Percentiles rank a stretch among this genome's conserved stretches.
Evolutionary conservation across 2,888 invertebrate species (phyloP).

Genomic region (Lasioglossum zephyrum): DNA sequence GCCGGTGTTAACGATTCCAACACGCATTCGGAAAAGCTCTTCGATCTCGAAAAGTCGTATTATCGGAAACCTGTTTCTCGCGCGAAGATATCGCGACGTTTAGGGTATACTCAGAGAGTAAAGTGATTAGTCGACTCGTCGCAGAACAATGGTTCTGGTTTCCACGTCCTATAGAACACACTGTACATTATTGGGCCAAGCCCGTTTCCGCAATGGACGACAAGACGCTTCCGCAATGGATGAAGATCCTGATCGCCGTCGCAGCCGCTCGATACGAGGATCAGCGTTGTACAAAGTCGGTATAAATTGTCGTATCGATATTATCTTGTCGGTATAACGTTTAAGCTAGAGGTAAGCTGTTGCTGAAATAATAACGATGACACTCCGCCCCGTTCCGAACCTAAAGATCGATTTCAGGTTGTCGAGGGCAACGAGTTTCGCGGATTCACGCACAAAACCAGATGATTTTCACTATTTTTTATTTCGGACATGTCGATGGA

Average conservation of each 20-base stretch:
- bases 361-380: slow-evolving; percentile 1
- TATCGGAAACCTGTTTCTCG: background rate
- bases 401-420: background rate
- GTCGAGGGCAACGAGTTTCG: background rate
- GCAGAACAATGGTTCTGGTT: background rate
- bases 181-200: slow-evolving; percentile 50
- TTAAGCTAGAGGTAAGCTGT: slow-evolving; percentile 27
- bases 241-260: background rate
- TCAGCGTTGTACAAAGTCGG: slow-evolving; percentile 59
- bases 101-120: background rate
- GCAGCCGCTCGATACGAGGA: slow-evolving; percentile 33
- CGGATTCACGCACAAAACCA: background rate
- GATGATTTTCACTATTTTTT: background rate
- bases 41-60: background rate
- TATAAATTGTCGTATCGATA: slow-evolving; percentile 55
- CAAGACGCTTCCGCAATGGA: background rate
- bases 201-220: slow-evolving; percentile 22
- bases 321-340: slow-evolving; percentile 33
- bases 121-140: slow-evolving; percentile 1
- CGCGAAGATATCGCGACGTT: background rate
- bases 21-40: background rate
- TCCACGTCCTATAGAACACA: slow-evolving; percentile 1
- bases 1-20: background rate
- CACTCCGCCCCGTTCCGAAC: slow-evolving; percentile 29
- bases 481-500: background rate